Evolutionary conservation across 2,888 invertebrate genomes (phyloP).

Genomic region (Panzeria rudis): DNA sequence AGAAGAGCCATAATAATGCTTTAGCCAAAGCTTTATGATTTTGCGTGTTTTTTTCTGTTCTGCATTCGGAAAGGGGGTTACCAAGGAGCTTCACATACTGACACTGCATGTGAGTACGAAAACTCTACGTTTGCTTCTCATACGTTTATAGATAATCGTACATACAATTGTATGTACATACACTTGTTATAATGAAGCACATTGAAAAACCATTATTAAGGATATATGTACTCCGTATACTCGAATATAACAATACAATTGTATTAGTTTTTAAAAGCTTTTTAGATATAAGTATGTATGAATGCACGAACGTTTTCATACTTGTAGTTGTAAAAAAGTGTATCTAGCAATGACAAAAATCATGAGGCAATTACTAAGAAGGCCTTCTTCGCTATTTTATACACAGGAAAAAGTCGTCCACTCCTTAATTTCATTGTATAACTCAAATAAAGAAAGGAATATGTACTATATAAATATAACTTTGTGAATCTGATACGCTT

Average conservation of each 20-base stretch:
- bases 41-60: slow-evolving; percentile 26
- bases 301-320: background rate
- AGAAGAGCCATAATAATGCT: slow-evolving; percentile 19
- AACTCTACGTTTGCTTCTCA: slow-evolving; percentile 20
- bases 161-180: background rate
- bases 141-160: background rate
- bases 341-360: background rate
- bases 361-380: background rate
- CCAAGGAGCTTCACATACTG: slow-evolving; percentile 52
- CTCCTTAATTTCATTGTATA: too few relatives aligned
- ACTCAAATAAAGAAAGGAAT: too few relatives aligned
- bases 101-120: slow-evolving; percentile 11
- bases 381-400: background rate
- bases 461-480: too few relatives aligned
- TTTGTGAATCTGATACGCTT: too few relatives aligned
- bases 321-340: slow-evolving; percentile 16
- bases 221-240: slow-evolving; percentile 34
- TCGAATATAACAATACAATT: slow-evolving; percentile 29
- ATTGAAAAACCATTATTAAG: slow-evolving; percentile 66
- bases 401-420: too few relatives aligned
- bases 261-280: background rate
- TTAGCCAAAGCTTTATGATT: slow-evolving; percentile 34
- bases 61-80: slow-evolving; percentile 52
- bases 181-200: slow-evolving; percentile 64
- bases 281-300: background rate